Evolutionary conservation across 2,888 invertebrate genomes (phyloP), one percentile per base, ranked within the genome.

Genomic region (Lithophane ornitopus): DNA sequence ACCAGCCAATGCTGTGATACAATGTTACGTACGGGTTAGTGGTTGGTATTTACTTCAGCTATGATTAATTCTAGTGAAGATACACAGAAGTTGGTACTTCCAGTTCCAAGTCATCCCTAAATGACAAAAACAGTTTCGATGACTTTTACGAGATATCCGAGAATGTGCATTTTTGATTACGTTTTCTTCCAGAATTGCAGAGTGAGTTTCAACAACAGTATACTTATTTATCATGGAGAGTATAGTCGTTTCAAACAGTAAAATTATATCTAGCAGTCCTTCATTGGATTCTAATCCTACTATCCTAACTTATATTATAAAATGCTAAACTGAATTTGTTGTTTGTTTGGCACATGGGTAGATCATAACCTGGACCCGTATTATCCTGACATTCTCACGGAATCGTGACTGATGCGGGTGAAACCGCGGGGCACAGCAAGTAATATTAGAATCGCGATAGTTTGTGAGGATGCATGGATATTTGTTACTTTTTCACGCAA

Each of bases 41-140:
- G 9, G 26, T 58, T 52, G 26, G 26, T 79, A 19, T 80, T 52
- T 59, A 28, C 39, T 44, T 44, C 22, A 71, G n/a, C 12, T 28
- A 14, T n/a, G 4, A 76, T 58, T 65, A n/a, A 7, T 54, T 34
- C n/a, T 8, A 39, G 19, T 26, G 1, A 39, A 59, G 46, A n/a
- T 44, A 26, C 2, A 46, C 2, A 75, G 22, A 56, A n/a, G 16
- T 44, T 26, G 46, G 16, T n/a, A n/a, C 9, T 61, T 41, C 28
- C n/a, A 75, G 22, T 63, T 6, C 12, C 26, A 16, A 63, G 46
- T n/a, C 11, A 41, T 28, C 19, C 16, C 19, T 41, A 39, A 11
- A 41, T 61, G 39, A 8, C 54, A 6, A 26, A 62, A 41, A 49
- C 12, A 22, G 46, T 69, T 49, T 56, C 9, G 12, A n/a, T 44